These are phyloP conservation scores for Metopia argyrocephala DNA, from an alignment of 2,888 invertebrate genomes.

Conservation along the genomic window DNA sequence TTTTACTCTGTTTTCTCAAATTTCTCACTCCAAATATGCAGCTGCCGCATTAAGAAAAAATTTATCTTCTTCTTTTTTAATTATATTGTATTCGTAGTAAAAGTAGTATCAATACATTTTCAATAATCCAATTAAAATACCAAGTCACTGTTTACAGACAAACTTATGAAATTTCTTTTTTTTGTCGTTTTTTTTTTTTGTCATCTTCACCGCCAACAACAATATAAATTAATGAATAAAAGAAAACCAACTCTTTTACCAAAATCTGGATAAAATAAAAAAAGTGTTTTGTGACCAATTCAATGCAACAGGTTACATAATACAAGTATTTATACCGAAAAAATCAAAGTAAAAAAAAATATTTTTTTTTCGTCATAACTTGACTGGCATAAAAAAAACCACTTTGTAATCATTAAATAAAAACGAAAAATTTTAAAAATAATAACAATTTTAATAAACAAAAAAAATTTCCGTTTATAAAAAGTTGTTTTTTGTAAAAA, in stretches of 20 bases:
- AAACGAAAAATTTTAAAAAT: constrained; percentile 26
- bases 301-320: constrained; percentile 56
- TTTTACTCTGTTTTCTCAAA: too few species aligned
- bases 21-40: too few species aligned
- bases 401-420: not conserved
- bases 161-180: constrained; percentile 25
- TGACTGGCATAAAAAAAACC: constrained; percentile 10
- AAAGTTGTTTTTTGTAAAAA: not conserved
- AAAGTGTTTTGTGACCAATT: constrained; percentile 25
- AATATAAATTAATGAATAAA: not conserved
- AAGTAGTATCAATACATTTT: constrained; percentile 14
- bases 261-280: not conserved
- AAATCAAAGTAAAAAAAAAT: constrained; percentile 10
- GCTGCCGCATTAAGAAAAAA: too few species aligned
- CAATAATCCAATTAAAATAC: not conserved
- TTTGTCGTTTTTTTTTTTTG: not conserved
- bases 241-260: not conserved
- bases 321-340: constrained; percentile 12
- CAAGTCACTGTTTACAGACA: not conserved
- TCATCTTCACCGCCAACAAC: not conserved
- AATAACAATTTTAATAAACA: constrained; percentile 18
- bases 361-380: not conserved
- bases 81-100: constrained; percentile 2
- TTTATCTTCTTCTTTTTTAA: too few species aligned
- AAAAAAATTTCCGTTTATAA: not conserved